phyloP scores from a whole-genome alignment of 2,888 invertebrate species.

The Melipona bicolor region DNA sequence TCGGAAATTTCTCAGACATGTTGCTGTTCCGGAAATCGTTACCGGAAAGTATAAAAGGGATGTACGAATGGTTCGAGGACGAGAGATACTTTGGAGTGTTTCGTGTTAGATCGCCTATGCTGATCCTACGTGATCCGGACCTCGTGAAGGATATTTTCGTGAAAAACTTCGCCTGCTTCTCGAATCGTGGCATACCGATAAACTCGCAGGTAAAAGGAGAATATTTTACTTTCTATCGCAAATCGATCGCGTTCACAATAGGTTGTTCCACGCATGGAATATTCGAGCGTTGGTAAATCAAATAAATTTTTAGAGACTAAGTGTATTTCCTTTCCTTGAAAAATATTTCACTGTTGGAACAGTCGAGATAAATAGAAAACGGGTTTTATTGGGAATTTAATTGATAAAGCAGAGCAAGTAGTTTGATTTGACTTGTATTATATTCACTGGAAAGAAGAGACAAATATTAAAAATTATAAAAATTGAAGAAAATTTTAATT shows the following conservation, averaged over 20 bases:
- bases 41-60: conserved; percentile 77
- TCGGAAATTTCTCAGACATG: conserved; percentile 78
- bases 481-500: no score
- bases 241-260: background rate
- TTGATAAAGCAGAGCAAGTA: no score
- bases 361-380: no score
- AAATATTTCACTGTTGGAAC: no score
- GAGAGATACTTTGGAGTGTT: conserved; percentile 79
- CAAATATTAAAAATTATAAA: no score
- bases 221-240: background rate
- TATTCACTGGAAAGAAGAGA: no score
- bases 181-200: conserved; percentile 80
- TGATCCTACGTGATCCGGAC: conserved; percentile 80
- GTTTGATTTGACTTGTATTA: no score
- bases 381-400: no score
- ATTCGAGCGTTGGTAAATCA: background rate
- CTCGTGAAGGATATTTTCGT: conserved; percentile 78
- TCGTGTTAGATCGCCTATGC: conserved; percentile 77
- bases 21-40: conserved; percentile 78
- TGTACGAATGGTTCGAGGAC: conserved; percentile 80
- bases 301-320: background rate
- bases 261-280: background rate
- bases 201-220: conserved; percentile 73
- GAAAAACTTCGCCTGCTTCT: conserved; percentile 78
- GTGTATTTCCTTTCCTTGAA: no score